Conservation (phyloP, 2,797 vertebrate genomes). For the Steatocranus sp. region DNA sequence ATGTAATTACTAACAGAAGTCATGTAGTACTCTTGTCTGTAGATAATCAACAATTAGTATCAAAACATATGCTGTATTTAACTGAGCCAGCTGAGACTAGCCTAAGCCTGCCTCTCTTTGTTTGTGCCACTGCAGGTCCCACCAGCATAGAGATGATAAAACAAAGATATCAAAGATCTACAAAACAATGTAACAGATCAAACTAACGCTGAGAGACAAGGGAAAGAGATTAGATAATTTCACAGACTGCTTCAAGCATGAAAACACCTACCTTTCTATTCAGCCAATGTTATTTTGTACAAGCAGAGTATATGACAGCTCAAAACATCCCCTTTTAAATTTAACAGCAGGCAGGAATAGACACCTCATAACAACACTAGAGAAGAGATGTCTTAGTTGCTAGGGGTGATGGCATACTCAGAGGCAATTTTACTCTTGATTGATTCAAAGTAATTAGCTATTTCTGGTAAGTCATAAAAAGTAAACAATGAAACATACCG, state of each 20-base stretch:
- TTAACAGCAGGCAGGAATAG: neutral
- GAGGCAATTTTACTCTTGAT: neutral
- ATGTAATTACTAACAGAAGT: neutral
- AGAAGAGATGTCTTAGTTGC: neutral
- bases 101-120: neutral
- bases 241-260: neutral
- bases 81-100: neutral
- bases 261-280: neutral
- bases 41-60: neutral
- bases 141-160: neutral
- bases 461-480: neutral
- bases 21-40: neutral
- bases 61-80: neutral
- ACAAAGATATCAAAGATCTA: neutral
- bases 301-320: neutral
- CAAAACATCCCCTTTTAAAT: neutral
- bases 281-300: neutral
- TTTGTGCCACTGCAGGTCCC: neutral
- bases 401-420: neutral
- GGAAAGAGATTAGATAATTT: neutral
- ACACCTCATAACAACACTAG: neutral
- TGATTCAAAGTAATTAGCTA: neutral
- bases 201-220: neutral
- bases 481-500: neutral
- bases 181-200: neutral